Evolutionary conservation across 37 sponge, comb jelly and placozoan species (phyloP).

Genomic region (Chondrosia reniformis): DNA sequence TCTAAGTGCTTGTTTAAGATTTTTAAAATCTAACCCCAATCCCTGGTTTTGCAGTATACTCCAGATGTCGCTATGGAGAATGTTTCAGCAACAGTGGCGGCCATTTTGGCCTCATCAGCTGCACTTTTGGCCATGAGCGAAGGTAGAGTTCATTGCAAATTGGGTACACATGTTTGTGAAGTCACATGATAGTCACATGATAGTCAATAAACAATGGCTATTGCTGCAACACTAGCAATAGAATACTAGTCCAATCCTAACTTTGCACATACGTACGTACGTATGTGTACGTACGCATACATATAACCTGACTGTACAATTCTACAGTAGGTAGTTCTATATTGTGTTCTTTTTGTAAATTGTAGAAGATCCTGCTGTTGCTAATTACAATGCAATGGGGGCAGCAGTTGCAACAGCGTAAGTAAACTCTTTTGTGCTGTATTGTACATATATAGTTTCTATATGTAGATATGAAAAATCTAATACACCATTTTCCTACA

Average conservation of each 20-base stretch:
- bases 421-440: background rate
- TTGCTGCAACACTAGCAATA: no score
- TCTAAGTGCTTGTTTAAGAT: no score
- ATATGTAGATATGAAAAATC: no score
- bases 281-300: background rate
- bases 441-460: background rate
- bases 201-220: no score
- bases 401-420: constrained; percentile 14
- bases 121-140: constrained; percentile 12
- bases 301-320: background rate
- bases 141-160: background rate
- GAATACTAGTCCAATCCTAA: no score
- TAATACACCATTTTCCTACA: no score
- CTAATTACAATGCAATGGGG: background rate
- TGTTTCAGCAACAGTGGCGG: constrained; percentile 14
- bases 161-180: background rate
- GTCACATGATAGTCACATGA: no score
- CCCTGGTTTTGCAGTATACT: background rate
- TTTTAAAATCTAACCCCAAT: background rate
- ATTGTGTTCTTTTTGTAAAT: no score
- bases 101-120: constrained; percentile 21
- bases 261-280: background rate
- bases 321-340: background rate
- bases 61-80: constrained; percentile 16
- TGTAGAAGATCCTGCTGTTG: background rate